Evolutionary conservation across 2,797 vertebrate species (phyloP).

Genomic region (Alfaro cultratus): DNA sequence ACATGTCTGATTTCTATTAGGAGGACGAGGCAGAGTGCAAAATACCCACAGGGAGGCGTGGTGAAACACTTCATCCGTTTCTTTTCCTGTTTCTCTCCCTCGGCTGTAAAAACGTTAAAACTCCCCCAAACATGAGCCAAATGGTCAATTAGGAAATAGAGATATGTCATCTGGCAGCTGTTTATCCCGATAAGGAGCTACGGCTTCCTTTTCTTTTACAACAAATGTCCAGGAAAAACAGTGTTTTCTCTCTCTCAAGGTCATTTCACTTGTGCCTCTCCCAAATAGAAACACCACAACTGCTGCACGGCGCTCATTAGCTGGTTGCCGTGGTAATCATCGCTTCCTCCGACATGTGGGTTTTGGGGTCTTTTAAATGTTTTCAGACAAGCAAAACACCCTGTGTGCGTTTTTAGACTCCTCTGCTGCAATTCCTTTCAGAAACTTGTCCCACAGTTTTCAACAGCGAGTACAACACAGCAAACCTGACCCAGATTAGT

Average conservation of each 20-base stretch:
- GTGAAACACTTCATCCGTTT: constrained; percentile 48
- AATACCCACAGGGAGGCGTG: constrained; percentile 9
- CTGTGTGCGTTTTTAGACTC: not conserved
- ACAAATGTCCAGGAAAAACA: constrained; percentile 62
- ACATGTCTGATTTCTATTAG: constrained; percentile 41
- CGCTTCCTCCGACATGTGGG: not conserved
- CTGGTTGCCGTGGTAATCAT: constrained; percentile 18
- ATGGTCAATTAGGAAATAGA: constrained; percentile 13
- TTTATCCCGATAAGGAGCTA: constrained; percentile 40
- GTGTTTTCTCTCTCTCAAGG: constrained; percentile 28
- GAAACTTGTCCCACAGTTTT: not conserved
- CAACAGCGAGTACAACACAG: not conserved
- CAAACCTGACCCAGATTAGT: not conserved
- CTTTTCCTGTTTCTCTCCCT: constrained; percentile 22
- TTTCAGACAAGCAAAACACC: constrained; percentile 6
- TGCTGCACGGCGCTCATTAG: not conserved
- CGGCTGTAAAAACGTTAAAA: not conserved
- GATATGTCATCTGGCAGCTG: constrained; percentile 26
- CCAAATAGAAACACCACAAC: constrained; percentile 28
- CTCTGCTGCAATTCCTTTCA: not conserved
- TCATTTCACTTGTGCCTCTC: constrained; percentile 16
- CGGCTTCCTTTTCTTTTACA: constrained; percentile 48
- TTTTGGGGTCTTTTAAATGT: not conserved
- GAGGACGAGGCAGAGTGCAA: not conserved
- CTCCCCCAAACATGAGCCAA: not conserved